Evolutionary conservation across 1,140 invertebrate genomes (phyloP).

Genomic region (Lepidurus apus): DNA sequence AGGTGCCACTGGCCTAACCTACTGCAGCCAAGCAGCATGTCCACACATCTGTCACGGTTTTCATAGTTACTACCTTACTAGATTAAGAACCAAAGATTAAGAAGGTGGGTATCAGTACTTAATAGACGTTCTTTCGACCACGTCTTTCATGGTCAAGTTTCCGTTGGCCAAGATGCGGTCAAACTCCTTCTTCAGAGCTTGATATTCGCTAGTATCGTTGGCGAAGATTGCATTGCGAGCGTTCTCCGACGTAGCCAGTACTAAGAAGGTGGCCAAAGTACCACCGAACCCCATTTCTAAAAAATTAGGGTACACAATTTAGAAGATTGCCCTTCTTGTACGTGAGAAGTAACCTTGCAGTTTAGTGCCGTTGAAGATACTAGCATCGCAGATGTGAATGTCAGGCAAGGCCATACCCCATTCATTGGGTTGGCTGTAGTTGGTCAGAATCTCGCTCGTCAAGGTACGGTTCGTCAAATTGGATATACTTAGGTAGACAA

Average conservation of each 20-base stretch:
- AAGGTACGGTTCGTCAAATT: constrained; percentile 23
- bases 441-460: constrained; percentile 26
- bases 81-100: not conserved
- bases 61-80: too few relatives aligned
- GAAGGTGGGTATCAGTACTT: not conserved
- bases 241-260: constrained; percentile 19
- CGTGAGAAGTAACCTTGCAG: constrained; percentile 9
- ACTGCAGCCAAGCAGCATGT: constrained; percentile 30
- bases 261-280: constrained; percentile 29
- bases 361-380: not conserved
- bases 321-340: not conserved
- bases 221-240: not conserved
- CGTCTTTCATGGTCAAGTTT: constrained; percentile 18
- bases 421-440: not conserved
- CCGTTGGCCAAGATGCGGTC: constrained; percentile 2
- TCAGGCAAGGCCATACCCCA: constrained; percentile 23
- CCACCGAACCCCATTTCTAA: constrained; percentile 28
- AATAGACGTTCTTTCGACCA: constrained; percentile 22
- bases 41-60: constrained; percentile 19
- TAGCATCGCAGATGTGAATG: constrained; percentile 32
- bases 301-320: not conserved
- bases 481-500: constrained; percentile 28
- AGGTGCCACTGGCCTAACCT: not conserved
- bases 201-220: not conserved
- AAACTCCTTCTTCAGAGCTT: constrained; percentile 6